Evolutionary conservation across 2,797 vertebrate species (phyloP).

Genomic region (Characodon lateralis): DNA sequence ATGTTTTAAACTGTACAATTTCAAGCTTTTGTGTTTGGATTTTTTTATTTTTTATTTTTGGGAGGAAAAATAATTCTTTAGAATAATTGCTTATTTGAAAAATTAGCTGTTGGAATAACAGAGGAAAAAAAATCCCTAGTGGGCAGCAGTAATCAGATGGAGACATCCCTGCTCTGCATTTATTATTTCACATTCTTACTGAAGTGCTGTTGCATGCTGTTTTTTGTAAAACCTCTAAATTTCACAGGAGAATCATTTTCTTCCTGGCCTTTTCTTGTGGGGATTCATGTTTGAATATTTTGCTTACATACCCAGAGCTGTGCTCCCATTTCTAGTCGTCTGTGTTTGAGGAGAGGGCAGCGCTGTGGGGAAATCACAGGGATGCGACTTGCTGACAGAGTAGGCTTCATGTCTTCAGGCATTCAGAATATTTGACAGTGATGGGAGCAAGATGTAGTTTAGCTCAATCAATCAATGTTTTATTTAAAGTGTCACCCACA

Average conservation of each 20-base stretch:
- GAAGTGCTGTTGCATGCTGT: no score
- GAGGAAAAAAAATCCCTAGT: no score
- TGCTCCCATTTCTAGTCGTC: slow-evolving; percentile 22
- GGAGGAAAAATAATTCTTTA: background rate
- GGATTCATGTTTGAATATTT: slow-evolving; percentile 17
- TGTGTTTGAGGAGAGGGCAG: slow-evolving; percentile 7
- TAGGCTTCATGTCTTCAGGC: slow-evolving; percentile 20
- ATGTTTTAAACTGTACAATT: background rate
- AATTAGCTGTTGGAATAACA: no score
- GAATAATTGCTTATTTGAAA: background rate
- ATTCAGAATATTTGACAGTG: slow-evolving; percentile 23
- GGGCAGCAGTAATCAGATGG: no score
- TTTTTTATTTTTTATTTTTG: no score
- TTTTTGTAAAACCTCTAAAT: background rate
- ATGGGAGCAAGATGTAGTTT: slow-evolving; percentile 20
- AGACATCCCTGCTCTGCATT: no score
- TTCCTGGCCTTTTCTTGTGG: slow-evolving; percentile 2
- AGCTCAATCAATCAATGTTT: slow-evolving; percentile 13
- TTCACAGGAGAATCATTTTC: slow-evolving; percentile 6
- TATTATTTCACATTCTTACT: no score
- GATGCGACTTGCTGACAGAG: slow-evolving; percentile 29
- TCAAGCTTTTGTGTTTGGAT: background rate
- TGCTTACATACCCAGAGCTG: slow-evolving; percentile 19
- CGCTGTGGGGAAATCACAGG: slow-evolving; percentile 35
- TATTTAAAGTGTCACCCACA: slow-evolving; percentile 10